Conservation (phyloP, 2,888 invertebrate genomes). For the Mythimna albipuncta region DNA sequence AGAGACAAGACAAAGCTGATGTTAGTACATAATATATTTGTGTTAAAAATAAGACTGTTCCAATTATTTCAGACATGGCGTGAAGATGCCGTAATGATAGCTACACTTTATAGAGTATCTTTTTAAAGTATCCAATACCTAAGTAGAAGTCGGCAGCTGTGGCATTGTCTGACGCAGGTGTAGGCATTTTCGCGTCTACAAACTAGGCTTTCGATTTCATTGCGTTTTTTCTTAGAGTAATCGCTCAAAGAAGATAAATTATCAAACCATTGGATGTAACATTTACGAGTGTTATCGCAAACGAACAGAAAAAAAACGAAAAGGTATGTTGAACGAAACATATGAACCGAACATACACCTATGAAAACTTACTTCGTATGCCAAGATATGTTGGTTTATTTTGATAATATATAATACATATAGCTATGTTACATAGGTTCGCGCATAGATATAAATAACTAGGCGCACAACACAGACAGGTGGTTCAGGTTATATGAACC, state of each 20-base stretch:
- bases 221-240: slow-evolving; percentile 60
- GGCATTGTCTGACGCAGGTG: slow-evolving; percentile 65
- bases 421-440: slow-evolving; percentile 82
- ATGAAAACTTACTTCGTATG: slow-evolving; percentile 41
- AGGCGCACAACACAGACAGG: slow-evolving; percentile 89
- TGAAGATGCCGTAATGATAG: slow-evolving; percentile 43
- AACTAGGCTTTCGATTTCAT: slow-evolving; percentile 68
- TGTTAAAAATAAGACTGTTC: slow-evolving; percentile 32
- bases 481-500: slow-evolving; percentile 89
- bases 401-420: slow-evolving; percentile 64
- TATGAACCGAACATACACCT: slow-evolving; percentile 29
- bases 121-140: slow-evolving; percentile 27
- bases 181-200: slow-evolving; percentile 54
- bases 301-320: slow-evolving; percentile 28
- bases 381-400: slow-evolving; percentile 60
- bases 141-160: slow-evolving; percentile 59
- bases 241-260: slow-evolving; percentile 62
- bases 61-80: slow-evolving; percentile 47
- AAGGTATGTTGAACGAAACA: not conserved
- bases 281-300: slow-evolving; percentile 44
- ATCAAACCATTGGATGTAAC: slow-evolving; percentile 51
- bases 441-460: slow-evolving; percentile 90
- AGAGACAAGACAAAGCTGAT: slow-evolving; percentile 33
- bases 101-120: slow-evolving; percentile 16
- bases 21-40: slow-evolving; percentile 22